These are phyloP conservation scores for Caenorhabditis doughertyi DNA, from an alignment of 2,888 invertebrate genomes.

Conservation along the genomic window DNA sequence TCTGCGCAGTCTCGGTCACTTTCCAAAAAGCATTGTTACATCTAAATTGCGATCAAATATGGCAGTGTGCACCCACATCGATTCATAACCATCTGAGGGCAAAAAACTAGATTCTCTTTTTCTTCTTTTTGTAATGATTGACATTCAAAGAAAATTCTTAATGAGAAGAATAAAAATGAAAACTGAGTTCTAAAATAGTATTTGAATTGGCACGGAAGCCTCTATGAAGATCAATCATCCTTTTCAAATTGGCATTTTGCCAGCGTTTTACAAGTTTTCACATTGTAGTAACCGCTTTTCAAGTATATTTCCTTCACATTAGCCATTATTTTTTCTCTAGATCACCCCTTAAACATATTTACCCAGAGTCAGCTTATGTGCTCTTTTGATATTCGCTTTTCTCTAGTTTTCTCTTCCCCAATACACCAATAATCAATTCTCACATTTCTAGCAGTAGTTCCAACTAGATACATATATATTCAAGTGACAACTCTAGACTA, in stretches of 20 bases:
- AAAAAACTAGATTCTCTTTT: constrained; percentile 25
- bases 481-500: constrained; percentile 1
- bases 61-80: constrained; percentile 5
- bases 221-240: too few species aligned
- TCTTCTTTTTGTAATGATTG: not conserved
- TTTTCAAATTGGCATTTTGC: too few species aligned
- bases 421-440: constrained; percentile 15
- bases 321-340: not conserved
- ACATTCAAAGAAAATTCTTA: too few species aligned
- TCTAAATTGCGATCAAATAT: constrained; percentile 26
- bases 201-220: too few species aligned
- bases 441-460: not conserved
- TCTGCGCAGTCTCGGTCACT: constrained; percentile 24
- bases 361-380: not conserved
- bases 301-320: too few species aligned
- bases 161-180: too few species aligned
- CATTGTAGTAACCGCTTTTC: too few species aligned
- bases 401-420: not conserved
- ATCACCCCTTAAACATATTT: not conserved
- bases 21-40: constrained; percentile 48
- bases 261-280: too few species aligned
- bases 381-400: constrained; percentile 6
- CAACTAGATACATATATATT: not conserved
- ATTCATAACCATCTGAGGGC: constrained; percentile 28
- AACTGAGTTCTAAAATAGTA: too few species aligned